Evolutionary conservation across 1,140 invertebrate species (phyloP).

Genomic region (Parapsyche elsis): DNA sequence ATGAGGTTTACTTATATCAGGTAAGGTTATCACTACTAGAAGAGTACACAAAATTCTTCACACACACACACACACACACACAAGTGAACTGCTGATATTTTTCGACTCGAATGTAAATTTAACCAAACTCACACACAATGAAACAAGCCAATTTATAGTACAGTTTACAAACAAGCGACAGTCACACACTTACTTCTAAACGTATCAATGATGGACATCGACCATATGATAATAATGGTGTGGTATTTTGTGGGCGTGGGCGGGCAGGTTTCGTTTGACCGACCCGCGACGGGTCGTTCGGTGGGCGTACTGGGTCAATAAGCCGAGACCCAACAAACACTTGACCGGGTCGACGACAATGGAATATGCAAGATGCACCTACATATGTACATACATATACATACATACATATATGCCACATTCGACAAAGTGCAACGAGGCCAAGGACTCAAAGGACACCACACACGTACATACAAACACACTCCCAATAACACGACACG

Average conservation of each 20-base stretch:
- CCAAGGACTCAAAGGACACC: too few species aligned
- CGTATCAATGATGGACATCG: neutral
- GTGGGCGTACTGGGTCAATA: slow-evolving; percentile 36
- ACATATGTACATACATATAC: neutral
- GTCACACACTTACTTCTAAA: neutral
- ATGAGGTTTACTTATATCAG: too few species aligned
- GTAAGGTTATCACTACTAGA: too few species aligned
- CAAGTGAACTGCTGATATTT: too few species aligned
- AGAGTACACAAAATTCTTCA: too few species aligned
- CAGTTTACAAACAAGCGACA: neutral
- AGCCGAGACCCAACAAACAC: neutral
- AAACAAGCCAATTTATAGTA: neutral
- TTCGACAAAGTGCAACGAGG: too few species aligned
- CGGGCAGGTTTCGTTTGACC: slow-evolving; percentile 19
- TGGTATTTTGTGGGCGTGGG: neutral
- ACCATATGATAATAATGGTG: neutral
- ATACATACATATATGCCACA: neutral
- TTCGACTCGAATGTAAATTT: too few species aligned
- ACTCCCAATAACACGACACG: too few species aligned
- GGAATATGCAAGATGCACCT: neutral
- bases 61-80: too few species aligned
- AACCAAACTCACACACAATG: too few species aligned
- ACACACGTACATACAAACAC: too few species aligned
- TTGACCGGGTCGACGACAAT: neutral
- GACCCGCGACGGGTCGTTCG: neutral